These are phyloP conservation scores for Diceros bicornis DNA, from an alignment of 2,797 vertebrate species.

Conservation along the genomic window DNA sequence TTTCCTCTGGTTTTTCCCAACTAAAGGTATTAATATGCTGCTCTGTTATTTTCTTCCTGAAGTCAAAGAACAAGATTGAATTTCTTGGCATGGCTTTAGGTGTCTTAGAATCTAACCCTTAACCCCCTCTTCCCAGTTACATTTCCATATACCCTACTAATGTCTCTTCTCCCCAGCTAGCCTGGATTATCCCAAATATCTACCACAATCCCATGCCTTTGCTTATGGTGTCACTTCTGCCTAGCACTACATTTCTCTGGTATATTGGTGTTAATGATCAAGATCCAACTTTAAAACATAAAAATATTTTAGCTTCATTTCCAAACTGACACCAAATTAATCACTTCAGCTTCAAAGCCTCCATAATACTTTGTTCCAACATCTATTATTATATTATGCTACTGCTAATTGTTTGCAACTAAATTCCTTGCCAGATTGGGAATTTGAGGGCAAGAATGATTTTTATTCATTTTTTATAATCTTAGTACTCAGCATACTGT, in stretches of 20 bases:
- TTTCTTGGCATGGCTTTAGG: background rate
- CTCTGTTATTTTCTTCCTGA: background rate
- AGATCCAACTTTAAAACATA: background rate
- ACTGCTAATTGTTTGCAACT: background rate
- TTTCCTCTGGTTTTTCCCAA: background rate
- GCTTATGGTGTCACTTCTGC: background rate
- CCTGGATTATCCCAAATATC: background rate
- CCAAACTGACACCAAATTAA: background rate
- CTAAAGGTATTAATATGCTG: background rate
- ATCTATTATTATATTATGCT: background rate
- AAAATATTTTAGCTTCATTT: background rate
- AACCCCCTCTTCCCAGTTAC: background rate
- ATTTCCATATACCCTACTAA: background rate
- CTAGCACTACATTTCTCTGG: background rate
- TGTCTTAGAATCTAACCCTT: background rate
- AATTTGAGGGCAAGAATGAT: background rate
- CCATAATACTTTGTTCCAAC: background rate
- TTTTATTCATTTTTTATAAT: constrained; percentile 14
- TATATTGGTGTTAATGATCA: background rate
- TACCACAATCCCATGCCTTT: background rate
- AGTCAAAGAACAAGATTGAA: background rate
- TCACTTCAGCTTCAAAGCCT: background rate
- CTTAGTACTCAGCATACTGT: background rate
- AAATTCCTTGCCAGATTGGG: background rate
- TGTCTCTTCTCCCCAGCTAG: background rate